Conservation (phyloP, 2,888 invertebrate genomes). For the Perdita meconis region DNA sequence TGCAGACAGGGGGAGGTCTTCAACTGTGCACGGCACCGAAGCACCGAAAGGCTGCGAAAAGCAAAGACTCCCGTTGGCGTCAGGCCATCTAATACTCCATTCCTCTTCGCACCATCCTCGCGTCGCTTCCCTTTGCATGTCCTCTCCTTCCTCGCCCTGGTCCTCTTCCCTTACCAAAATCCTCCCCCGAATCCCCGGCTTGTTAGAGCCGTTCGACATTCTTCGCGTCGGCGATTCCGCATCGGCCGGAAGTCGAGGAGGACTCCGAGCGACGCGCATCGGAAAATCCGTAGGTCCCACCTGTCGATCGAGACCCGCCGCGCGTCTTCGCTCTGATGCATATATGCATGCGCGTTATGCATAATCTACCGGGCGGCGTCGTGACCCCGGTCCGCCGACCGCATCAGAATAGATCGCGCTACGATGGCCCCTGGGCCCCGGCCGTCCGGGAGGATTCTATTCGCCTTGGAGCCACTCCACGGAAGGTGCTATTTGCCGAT, state of each 20-base stretch:
- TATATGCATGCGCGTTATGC: slow-evolving; percentile 63
- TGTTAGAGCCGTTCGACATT: slow-evolving; percentile 34
- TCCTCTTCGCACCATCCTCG: slow-evolving; percentile 36
- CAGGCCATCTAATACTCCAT: slow-evolving; percentile 74
- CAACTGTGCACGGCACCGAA: slow-evolving; percentile 10
- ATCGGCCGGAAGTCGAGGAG: slow-evolving; percentile 45
- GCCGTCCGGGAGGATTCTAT: slow-evolving; percentile 48
- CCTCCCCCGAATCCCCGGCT: slow-evolving; percentile 4
- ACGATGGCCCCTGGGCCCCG: slow-evolving; percentile 7
- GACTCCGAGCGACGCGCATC: slow-evolving; percentile 53
- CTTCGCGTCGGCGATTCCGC: slow-evolving; percentile 69
- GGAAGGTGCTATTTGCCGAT: slow-evolving; percentile 48
- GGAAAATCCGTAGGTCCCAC: slow-evolving; percentile 60
- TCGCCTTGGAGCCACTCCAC: slow-evolving; percentile 29
- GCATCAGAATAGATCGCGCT: slow-evolving; percentile 37
- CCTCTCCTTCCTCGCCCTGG: slow-evolving; percentile 5
- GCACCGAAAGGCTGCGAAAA: slow-evolving; percentile 55
- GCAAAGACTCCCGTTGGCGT: slow-evolving; percentile 74
- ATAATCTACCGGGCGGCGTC: slow-evolving; percentile 54
- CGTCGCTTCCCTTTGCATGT: slow-evolving; percentile 20
- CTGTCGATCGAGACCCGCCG: slow-evolving; percentile 54
- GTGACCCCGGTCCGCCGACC: slow-evolving; percentile 50
- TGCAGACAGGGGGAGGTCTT: too few species aligned
- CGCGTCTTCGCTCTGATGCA: slow-evolving; percentile 58
- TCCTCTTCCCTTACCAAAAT: slow-evolving; percentile 12